Evolutionary conservation across 2,888 invertebrate genomes (phyloP), one percentile per base, ranked within the genome.

Genomic region (Hedya salicella): DNA sequence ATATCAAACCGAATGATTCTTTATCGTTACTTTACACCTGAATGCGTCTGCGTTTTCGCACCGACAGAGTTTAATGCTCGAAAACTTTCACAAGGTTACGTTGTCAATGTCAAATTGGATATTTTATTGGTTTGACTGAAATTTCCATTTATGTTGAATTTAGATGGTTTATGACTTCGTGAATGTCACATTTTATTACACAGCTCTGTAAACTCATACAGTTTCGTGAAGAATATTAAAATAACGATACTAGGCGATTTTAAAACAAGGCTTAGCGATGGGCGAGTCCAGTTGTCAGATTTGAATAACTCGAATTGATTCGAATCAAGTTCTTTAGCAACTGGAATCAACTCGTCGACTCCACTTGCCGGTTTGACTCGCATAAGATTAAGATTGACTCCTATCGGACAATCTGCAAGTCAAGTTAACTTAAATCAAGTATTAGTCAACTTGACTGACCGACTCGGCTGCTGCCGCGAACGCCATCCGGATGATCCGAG

Each of bases 21-120:
- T 44, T 44, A 44, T 44, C 44, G 17, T 11, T 11, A 19, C 17
- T 11, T 44, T 19, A 46, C 46, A 46, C 46, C 46, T 46, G 19
- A 21, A 21, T 46, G 46, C 46, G 46, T 46, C 19, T 46, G 19
- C 13, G 9, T 19, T 19, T 19, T 46, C n/a, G 14, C 9, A 11
- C 11, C 11, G 16, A n/a, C n/a, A 36, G 5, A 9, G 44, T 44
- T 2, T 46, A 13, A 46, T 1, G 19, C 13, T 46, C 46, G 5
- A 46, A 5, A 36, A 46, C 5, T 46, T 19, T 13, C 46, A 19
- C 19, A 46, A 46, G 46, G 19, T 46, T 46, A 19, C 19, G 13
- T 9, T 46, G 46, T 46, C 19, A 46, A 46, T 46, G 19, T 46
- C 46, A 21, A 21, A 21, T 19, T 4, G 13, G 46, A 46, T 19